Percentiles rank a stretch among this genome's conserved stretches.
Conservation (phyloP, 2,888 invertebrate species). For the Cheilosia impressa region DNA sequence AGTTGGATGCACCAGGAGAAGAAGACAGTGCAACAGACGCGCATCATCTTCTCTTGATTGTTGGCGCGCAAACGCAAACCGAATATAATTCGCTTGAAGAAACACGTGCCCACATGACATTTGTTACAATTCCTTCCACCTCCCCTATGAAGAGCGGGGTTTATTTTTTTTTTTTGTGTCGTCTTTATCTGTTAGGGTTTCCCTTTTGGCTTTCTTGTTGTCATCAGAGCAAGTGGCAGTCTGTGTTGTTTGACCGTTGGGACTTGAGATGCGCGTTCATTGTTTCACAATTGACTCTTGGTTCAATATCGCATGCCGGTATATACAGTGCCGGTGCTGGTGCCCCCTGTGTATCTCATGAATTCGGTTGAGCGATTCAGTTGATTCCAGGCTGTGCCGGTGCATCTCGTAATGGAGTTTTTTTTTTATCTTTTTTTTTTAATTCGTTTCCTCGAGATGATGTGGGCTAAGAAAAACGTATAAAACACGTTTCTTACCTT, state of each 20-base stretch:
- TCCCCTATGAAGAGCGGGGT: constrained; percentile 36
- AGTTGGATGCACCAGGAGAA: constrained; percentile 67
- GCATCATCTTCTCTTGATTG: constrained; percentile 69
- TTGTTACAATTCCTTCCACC: constrained; percentile 69
- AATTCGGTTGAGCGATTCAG: constrained; percentile 75
- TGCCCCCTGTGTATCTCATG: constrained; percentile 63
- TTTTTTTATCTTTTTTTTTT: constrained; percentile 7
- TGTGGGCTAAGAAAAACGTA: constrained; percentile 65
- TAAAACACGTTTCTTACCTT: constrained; percentile 68
- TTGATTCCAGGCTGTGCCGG: constrained; percentile 74
- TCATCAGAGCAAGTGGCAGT: constrained; percentile 65
- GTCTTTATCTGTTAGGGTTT: constrained; percentile 55
- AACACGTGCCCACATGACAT: constrained; percentile 76
- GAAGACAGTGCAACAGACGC: constrained; percentile 56
- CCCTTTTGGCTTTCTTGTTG: constrained; percentile 42
- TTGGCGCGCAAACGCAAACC: constrained; percentile 75
- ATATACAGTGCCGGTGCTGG: constrained; percentile 47
- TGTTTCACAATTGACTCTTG: constrained; percentile 75
- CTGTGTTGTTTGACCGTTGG: constrained; percentile 68
- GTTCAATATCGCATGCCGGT: constrained; percentile 74
- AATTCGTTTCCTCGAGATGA: constrained; percentile 67
- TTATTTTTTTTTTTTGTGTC: constrained; percentile 1
- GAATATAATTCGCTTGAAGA: constrained; percentile 66
- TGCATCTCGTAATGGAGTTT: constrained; percentile 66
- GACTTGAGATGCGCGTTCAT: constrained; percentile 72